Evolutionary conservation across 2,113 vertebrate genomes (phyloP), one percentile per base, ranked within the genome.

Genomic region (Saimiri boliviensis): DNA sequence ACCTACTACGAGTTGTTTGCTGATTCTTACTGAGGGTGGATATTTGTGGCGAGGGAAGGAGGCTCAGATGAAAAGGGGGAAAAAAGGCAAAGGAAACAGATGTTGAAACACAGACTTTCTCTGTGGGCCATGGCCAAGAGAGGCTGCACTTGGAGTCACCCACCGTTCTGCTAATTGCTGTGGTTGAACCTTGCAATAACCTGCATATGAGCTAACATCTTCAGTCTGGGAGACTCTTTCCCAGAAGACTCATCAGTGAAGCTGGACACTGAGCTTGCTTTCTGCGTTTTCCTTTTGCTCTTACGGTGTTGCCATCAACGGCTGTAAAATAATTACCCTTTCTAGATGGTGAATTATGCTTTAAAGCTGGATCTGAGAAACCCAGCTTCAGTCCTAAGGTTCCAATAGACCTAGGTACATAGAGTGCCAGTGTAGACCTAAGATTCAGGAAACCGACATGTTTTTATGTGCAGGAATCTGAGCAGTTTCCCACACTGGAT

Each of bases 241-340:
- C 5, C 32, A 6, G 21, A 17, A 54, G 23, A 30, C 21, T 68
- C 2, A 4, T 25, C 54, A 25, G 25, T 49, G 56, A 14, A 47
- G 12, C 2, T 58, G 66, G 40, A 56, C 30, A 10, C 25, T 13
- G 1, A 0, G 45, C 3, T 3, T 20, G 40, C 9, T 79, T n/a
- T 81, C 42, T 32, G 35, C 2, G 16, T 8, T 54, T 54, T 80
- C 56, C 17, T 30, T 68, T 45, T 32, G 60, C 32, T 66, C 40
- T 52, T 10, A 11, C 40, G 68, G 23, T 2, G 11, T 35, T 58
- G n/a, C 21, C 3, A 0, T 23, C 23, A 25, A 32, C 16, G 1
- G 20, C 4, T 35, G 14, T 19, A 7, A 63, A 45, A 80, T 37
- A 27, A 11, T 37, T 37, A 17, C 37, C 27, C 37, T 13, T 71